Percentiles rank a stretch among this genome's conserved stretches.
Evolutionary conservation across 2,888 invertebrate genomes (phyloP).

Genomic region (Ennomos fuscantarius): DNA sequence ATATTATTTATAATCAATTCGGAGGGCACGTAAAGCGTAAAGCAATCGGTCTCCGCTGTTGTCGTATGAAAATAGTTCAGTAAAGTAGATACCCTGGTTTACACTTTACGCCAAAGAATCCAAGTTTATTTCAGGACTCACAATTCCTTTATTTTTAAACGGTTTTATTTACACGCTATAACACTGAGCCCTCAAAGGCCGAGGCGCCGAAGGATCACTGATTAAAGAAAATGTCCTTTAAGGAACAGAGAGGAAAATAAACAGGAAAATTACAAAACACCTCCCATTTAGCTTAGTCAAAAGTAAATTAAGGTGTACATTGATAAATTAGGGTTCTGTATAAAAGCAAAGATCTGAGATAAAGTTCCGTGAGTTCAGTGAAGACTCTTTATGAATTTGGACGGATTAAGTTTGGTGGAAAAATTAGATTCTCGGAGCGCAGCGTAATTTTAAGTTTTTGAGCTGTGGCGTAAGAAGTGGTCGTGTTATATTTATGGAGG

Average conservation of each 20-base stretch:
- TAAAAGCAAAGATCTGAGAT: conserved; percentile 35
- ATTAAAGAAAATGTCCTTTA: conserved; percentile 29
- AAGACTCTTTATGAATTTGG: conserved; percentile 32
- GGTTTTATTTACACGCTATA: conserved; percentile 29
- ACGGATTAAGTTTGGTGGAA: conserved; percentile 30
- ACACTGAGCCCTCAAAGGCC: conserved; percentile 22
- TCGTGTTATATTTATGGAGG: conserved; percentile 12
- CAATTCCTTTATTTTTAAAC: conserved; percentile 15
- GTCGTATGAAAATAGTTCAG: too few species aligned
- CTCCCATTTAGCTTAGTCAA: conserved; percentile 46
- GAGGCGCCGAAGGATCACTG: conserved; percentile 25
- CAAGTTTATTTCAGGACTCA: conserved; percentile 7
- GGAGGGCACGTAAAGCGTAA: too few species aligned
- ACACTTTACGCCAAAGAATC: neutral
- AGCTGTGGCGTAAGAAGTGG: conserved; percentile 1
- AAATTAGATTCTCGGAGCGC: conserved; percentile 22
- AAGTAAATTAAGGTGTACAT: conserved; percentile 54
- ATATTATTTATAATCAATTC: too few species aligned
- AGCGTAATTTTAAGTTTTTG: conserved; percentile 23
- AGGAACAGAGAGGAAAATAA: conserved; percentile 27
- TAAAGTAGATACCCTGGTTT: too few species aligned
- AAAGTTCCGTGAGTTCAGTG: conserved; percentile 21
- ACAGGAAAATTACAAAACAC: conserved; percentile 36
- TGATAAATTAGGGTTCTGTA: conserved; percentile 47
- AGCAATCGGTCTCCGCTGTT: too few species aligned